Evolutionary conservation across 2,113 vertebrate genomes (phyloP).

Genomic region (Malurus alboscapulatus): DNA sequence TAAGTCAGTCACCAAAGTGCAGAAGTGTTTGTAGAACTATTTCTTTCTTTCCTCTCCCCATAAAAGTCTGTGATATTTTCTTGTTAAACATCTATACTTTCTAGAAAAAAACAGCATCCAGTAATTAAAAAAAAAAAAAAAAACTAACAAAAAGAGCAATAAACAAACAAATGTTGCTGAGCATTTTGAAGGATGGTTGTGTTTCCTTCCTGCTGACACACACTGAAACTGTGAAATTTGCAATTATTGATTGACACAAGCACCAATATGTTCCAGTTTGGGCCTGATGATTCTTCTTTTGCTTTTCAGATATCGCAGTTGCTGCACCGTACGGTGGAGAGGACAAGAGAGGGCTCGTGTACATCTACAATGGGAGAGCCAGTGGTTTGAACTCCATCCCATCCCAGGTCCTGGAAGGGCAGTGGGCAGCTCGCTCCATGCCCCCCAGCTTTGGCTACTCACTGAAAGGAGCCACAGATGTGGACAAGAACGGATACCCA

Average conservation of each 20-base stretch:
- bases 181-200: neutral
- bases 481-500: conserved; percentile 95
- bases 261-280: neutral
- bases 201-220: neutral
- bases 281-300: neutral
- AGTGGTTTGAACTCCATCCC: conserved; percentile 75
- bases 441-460: conserved; percentile 96
- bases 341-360: conserved; percentile 84
- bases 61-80: neutral
- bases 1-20: neutral
- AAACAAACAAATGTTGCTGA: neutral
- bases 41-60: neutral
- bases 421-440: conserved; percentile 88
- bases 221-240: neutral
- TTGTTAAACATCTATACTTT: neutral
- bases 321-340: conserved; percentile 91
- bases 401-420: conserved; percentile 89
- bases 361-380: conserved; percentile 90
- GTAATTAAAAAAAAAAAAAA: neutral
- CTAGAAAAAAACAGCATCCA: neutral
- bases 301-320: conserved; percentile 85
- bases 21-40: neutral
- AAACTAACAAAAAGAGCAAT: neutral
- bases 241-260: neutral
- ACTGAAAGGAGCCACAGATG: conserved; percentile 90